Evolutionary conservation across 2,113 vertebrate species (phyloP), one percentile per base, ranked within the genome.

Genomic region (Callipepla californica): DNA sequence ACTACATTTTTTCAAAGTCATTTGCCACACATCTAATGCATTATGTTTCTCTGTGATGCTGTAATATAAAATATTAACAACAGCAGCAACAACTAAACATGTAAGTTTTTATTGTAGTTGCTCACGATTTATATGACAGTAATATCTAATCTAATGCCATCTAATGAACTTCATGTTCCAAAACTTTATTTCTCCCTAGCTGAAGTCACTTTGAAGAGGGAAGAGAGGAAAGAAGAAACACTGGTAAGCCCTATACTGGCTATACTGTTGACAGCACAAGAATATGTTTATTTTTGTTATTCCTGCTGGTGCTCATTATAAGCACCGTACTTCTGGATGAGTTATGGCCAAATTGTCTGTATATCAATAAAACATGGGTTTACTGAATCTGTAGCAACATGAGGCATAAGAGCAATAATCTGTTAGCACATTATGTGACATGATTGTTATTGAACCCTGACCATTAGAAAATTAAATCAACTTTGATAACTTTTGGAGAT

Each of bases 401-500:
- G 85, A 95, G 83, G 81, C 62, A 32, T n/a, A 89, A 90, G 58
- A 32, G 85, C 66, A 87, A 58, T 67, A 92, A 65, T 91, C 45
- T 95, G 75, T 89, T 95, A 89, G 66, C n/a, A 82, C 45, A 30
- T 91, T 94, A 92, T 73, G 67, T 17, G 74, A 94, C 87, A 91
- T 97, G 94, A 96, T 94, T 96, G 97, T 95, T 96, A 94, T 90
- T 95, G 92, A 93, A 87, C 84, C 62, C 85, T 92, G 88, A 96
- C 95, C 96, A 96, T 23, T 92, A 36, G 93, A 97, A 97, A 97
- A 97, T 97, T 96, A 96, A 96, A 97, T 89, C 61, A 96, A 96
- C 95, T 97, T 97, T 97, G 97, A 98, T 97, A 96, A 94, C 50
- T 97, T 90, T 97, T 97, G 87, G 95, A 98, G 96, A 96, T 96